Base-by-base conservation (phyloP, 2,797 vertebrate species). In the Pseudomugil tenellus region DNA sequence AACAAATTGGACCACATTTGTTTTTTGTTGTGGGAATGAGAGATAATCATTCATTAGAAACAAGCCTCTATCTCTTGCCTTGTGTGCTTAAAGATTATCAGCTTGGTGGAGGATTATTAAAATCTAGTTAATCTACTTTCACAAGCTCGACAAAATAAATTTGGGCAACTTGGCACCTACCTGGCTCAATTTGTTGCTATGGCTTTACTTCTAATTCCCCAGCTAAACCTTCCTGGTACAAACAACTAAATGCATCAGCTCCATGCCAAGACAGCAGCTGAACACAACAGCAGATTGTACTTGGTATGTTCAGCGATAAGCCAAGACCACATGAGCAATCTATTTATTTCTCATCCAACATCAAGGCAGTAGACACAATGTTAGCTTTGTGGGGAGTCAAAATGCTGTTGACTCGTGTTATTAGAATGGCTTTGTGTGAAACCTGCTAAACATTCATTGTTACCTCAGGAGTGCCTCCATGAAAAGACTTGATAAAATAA, bases 291-390 rank as follows among this genome's bases (percentile, higher is more conserved):
- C 72, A 75, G 73, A 60, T 60, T 71, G 57, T 52, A 19, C 26
- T 79, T 76, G 32, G 43, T 79, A 68, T 63, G 54, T 58, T 6
- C 21, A 87, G 87, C 79, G 83, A 84, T 67, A 55, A 77, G 41
- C 39, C 55, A 0, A 3, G n/a, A 61, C 46, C 61, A 72, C 59
- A 58, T 7, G 4, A 59, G 37, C 55, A 72, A 66, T 66, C 54
- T 68, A 37, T 85, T 87, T 72, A 65, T 72, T 77, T 72, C 52
- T 39, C 60, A 70, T 72, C 13, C 3, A 43, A 68, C 75, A 26
- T 78, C 37, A 68, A 76, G 72, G 60, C 53, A 26, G 56, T 0
- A 51, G 34, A 81, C 67, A 81, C 76, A 80, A 74, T 80, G 78
- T 71, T 51, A 55, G 66, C 62, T 68, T 65, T 63, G 46, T 34